phyloP scores from a whole-genome alignment of 2,113 vertebrate genomes.

The Megaleporinus macrocephalus region DNA sequence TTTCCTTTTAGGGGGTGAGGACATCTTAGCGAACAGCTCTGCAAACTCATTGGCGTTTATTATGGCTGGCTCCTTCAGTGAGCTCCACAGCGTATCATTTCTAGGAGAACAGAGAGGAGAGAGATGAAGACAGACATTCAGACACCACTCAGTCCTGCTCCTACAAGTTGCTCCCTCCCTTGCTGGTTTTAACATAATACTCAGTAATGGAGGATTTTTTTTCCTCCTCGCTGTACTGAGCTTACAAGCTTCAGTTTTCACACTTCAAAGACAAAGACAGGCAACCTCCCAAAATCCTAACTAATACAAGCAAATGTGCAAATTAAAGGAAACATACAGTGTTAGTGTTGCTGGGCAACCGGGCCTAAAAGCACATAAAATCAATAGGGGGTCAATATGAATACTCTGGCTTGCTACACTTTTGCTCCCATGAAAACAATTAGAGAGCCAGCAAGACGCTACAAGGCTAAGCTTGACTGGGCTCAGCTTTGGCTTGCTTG shows the following conservation, averaged over 20 bases:
- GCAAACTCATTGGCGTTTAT: constrained; percentile 89
- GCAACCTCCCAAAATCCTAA: constrained; percentile 1
- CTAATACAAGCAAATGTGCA: constrained; percentile 28
- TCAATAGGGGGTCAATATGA: constrained; percentile 31
- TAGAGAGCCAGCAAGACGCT: constrained; percentile 34
- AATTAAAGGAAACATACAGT: constrained; percentile 32
- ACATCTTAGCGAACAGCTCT: constrained; percentile 92
- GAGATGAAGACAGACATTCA: constrained; percentile 31
- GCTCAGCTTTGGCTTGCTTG: constrained; percentile 41
- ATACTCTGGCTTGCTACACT: constrained; percentile 28
- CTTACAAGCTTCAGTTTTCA: constrained; percentile 32
- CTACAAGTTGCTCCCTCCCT: background rate
- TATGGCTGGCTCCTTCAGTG: constrained; percentile 87
- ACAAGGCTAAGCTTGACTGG: constrained; percentile 48
- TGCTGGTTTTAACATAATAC: constrained; percentile 26
- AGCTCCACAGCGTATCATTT: constrained; percentile 84
- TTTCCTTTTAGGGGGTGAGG: constrained; percentile 87
- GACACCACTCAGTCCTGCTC: background rate
- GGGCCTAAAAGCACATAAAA: constrained; percentile 28
- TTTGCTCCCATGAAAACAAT: constrained; percentile 50
- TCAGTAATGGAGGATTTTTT: background rate
- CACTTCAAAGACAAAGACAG: constrained; percentile 34
- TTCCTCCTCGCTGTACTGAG: constrained; percentile 4
- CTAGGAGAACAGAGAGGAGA: constrained; percentile 55
- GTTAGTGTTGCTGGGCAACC: constrained; percentile 40